Percentiles rank a stretch among this genome's conserved stretches.
phyloP scores from a whole-genome alignment of 2,113 vertebrate species.

The Halcyon senegalensis region DNA sequence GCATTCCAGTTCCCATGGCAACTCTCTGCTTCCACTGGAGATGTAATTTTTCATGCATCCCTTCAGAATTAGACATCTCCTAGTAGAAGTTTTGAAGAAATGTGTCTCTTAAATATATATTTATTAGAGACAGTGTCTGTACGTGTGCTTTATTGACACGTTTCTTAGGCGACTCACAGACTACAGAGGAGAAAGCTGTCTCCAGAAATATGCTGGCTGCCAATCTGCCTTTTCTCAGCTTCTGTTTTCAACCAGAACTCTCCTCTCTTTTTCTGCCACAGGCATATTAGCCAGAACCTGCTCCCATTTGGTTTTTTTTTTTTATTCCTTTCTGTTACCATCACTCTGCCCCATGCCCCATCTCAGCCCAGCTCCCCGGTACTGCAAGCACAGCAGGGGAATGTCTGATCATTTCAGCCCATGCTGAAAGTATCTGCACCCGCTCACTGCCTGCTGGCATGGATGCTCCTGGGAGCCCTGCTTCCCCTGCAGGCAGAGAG shows the following conservation, averaged over 20 bases:
- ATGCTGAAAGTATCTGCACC: background rate
- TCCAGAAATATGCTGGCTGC: conserved; percentile 62
- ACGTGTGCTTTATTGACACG: conserved; percentile 44
- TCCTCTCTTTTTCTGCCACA: conserved; percentile 4
- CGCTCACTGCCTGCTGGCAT: background rate
- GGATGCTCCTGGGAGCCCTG: background rate
- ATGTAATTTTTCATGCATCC: conserved; percentile 61
- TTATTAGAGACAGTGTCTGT: conserved; percentile 46
- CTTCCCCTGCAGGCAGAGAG: background rate
- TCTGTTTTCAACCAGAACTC: conserved; percentile 35
- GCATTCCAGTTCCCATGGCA: conserved; percentile 62
- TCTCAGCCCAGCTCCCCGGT: background rate
- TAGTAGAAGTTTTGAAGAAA: conserved; percentile 55
- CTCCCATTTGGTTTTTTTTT: background rate
- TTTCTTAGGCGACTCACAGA: conserved; percentile 31
- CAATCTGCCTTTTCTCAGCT: conserved; percentile 58
- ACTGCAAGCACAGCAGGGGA: background rate
- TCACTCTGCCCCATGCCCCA: background rate
- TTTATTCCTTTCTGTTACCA: background rate
- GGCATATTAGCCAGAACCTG: background rate
- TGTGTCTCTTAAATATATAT: conserved; percentile 57
- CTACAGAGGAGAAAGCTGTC: conserved; percentile 48
- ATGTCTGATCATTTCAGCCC: background rate
- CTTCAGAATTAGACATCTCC: conserved; percentile 45
- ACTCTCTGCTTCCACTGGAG: conserved; percentile 29